These are phyloP conservation scores for Metopolophium dirhodum DNA, from an alignment of 1,140 invertebrate genomes.

Conservation along the genomic window DNA sequence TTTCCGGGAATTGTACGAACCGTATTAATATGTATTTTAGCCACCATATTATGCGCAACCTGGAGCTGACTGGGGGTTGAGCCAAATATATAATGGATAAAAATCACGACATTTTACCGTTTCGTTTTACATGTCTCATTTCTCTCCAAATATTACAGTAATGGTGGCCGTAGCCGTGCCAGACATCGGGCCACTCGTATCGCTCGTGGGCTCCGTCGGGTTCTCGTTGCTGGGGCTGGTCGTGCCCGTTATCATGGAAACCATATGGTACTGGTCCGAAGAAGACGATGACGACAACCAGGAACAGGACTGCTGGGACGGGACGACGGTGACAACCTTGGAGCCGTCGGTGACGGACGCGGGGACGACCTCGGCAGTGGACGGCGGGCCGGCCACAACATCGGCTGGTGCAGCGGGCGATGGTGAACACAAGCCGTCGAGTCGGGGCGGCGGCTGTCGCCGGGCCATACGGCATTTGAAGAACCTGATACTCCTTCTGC, in stretches of 20 bases:
- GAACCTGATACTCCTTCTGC: background rate
- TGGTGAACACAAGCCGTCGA: too few relatives aligned
- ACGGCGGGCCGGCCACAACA: background rate
- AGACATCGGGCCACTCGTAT: constrained; percentile 89
- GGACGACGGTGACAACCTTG: background rate
- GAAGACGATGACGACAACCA: background rate
- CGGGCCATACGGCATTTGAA: background rate
- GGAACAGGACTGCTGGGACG: background rate
- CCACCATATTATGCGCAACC: too few relatives aligned
- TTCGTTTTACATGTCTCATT: background rate
- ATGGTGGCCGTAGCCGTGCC: constrained; percentile 82
- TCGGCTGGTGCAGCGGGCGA: background rate
- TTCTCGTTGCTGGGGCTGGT: constrained; percentile 90
- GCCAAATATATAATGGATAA: too few relatives aligned
- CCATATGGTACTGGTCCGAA: constrained; percentile 65
- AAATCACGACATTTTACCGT: too few relatives aligned
- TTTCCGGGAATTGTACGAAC: too few relatives aligned
- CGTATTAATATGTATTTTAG: too few relatives aligned
- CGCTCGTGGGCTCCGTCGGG: constrained; percentile 88
- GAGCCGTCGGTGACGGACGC: background rate
- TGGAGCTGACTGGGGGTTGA: too few relatives aligned
- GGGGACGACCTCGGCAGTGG: background rate
- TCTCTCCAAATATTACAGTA: constrained; percentile 65
- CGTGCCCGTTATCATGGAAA: constrained; percentile 89
- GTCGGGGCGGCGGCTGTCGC: background rate